phyloP scores from a whole-genome alignment of 2,797 vertebrate species.

The Gadopsis bispinosus region DNA sequence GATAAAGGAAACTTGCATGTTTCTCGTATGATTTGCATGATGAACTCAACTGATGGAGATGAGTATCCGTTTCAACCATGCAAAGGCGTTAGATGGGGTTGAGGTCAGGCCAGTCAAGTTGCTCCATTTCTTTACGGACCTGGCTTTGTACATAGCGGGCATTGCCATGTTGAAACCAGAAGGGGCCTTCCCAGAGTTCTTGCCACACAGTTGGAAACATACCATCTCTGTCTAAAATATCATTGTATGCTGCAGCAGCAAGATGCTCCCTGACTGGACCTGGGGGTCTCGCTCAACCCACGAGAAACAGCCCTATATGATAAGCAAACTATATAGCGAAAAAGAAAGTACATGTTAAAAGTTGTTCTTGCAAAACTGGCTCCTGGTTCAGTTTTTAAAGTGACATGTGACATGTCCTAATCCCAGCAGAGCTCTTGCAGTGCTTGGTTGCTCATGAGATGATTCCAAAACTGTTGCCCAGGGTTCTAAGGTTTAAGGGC shows the following conservation, averaged over 20 bases:
- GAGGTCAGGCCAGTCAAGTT: not conserved
- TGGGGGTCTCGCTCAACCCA: not conserved
- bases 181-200: not conserved
- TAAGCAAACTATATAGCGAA: not conserved
- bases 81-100: not conserved
- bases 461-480: not conserved
- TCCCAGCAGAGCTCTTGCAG: not conserved
- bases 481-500: not conserved
- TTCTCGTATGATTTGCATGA: not conserved
- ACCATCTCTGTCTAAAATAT: not conserved
- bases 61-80: not conserved
- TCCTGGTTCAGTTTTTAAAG: not conserved
- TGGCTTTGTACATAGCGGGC: not conserved
- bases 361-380: not conserved
- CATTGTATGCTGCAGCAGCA: not conserved
- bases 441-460: not conserved
- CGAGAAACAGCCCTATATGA: not conserved
- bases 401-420: not conserved
- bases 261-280: not conserved
- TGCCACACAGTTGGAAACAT: conserved; percentile 4
- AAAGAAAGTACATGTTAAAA: not conserved
- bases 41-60: not conserved
- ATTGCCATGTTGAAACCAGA: conserved; percentile 1
- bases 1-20: not conserved
- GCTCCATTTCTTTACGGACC: not conserved